Conservation (phyloP, 2,797 vertebrate species). For the Xyrichtys novacula region DNA sequence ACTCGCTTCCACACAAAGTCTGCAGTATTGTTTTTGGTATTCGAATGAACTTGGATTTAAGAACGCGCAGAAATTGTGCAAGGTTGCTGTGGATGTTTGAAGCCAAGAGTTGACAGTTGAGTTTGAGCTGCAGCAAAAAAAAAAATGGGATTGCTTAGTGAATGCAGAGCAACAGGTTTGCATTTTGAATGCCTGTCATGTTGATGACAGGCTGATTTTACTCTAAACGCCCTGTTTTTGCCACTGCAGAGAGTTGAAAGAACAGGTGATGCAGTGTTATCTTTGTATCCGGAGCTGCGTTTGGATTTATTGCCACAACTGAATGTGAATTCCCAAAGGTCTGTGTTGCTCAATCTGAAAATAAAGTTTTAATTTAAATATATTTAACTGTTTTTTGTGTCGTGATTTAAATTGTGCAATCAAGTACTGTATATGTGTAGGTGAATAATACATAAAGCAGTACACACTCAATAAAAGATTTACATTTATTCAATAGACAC, state of each 20-base stretch:
- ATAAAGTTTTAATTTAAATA: conserved; percentile 66
- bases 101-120: neutral
- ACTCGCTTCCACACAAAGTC: conserved; percentile 16
- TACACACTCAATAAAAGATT: conserved; percentile 53
- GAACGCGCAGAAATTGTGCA: neutral
- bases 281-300: conserved; percentile 1
- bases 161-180: neutral
- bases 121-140: neutral
- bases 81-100: neutral
- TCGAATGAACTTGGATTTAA: conserved; percentile 9
- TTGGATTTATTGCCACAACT: conserved; percentile 22
- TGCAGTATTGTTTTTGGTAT: conserved; percentile 12
- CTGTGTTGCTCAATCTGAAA: conserved; percentile 49
- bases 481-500: conserved; percentile 65
- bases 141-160: neutral
- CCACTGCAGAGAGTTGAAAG: neutral
- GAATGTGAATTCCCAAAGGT: conserved; percentile 17
- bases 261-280: neutral
- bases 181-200: conserved; percentile 3
- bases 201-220: conserved; percentile 7
- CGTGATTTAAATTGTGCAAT: too few species aligned
- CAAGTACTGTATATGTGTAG: neutral
- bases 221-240: neutral
- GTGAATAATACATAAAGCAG: conserved; percentile 2
- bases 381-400: neutral